phyloP scores from a whole-genome alignment of 2,113 vertebrate genomes.

The Stegostoma tigrinum region DNA sequence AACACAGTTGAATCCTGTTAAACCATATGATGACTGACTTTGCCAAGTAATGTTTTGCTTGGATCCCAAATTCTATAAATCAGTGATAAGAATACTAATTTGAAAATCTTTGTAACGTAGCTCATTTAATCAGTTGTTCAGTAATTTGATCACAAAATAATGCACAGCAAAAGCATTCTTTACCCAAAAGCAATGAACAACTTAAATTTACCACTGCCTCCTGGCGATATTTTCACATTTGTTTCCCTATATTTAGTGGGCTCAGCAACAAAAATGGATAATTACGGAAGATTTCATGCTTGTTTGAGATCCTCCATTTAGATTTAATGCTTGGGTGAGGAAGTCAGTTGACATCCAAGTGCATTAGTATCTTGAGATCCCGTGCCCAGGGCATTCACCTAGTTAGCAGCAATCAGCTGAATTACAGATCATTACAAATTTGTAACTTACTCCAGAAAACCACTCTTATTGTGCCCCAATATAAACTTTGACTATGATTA shows the following conservation, averaged over 20 bases:
- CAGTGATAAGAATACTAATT: constrained; percentile 28
- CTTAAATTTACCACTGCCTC: neutral
- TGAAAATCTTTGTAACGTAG: constrained; percentile 17
- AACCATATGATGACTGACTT: constrained; percentile 9
- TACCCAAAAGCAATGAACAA: neutral
- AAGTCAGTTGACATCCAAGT: neutral
- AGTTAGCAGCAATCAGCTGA: neutral
- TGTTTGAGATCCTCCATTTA: neutral
- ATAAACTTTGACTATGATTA: neutral
- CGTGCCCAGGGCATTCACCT: too few species aligned
- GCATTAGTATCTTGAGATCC: neutral
- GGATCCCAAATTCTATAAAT: neutral
- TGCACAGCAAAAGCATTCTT: neutral
- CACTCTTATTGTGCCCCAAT: neutral
- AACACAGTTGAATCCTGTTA: constrained; percentile 36
- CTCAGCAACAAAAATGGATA: constrained; percentile 19
- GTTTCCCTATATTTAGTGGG: neutral
- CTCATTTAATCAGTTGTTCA: constrained; percentile 9
- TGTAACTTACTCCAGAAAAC: neutral
- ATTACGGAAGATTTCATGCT: neutral
- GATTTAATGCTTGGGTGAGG: neutral
- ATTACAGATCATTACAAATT: neutral
- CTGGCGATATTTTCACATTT: neutral
- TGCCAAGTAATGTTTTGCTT: constrained; percentile 33
- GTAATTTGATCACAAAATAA: constrained; percentile 16